Base-by-base conservation (phyloP, 2,113 vertebrate genomes). In the Paralichthys olivaceus region DNA sequence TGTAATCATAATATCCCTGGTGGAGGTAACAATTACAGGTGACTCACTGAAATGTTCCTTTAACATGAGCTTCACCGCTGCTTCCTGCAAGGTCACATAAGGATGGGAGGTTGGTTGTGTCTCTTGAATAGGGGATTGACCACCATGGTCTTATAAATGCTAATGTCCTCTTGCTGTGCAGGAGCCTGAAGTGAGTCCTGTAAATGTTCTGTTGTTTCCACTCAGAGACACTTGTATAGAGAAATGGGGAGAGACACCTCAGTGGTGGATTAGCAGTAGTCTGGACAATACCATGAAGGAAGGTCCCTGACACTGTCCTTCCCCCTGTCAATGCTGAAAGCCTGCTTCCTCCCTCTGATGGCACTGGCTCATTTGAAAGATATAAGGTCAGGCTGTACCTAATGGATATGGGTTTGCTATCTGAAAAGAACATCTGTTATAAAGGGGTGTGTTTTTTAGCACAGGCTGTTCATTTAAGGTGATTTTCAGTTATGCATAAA, bases 331-430 rank as follows among this genome's bases (percentile, higher is more conserved):
- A 26, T 13, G 7, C 77, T 75, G 78, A 74, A 72, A 79, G 66
- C 65, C 61, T 57, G 69, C 83, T 73, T 86, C 79, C 84, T 88
- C 83, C 51, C 34, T 64, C 49, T 83, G 61, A n/a, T 32, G 62
- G 59, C 65, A 23, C 62, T 15, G 60, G 75, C 76, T 84, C 70
- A 75, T 83, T 83, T 84, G 11, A 79, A 72, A 77, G 75, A 82
- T 76, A 67, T 22, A 72, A 83, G 68, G 75, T 66, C 72, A 79
- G 56, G 65, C 28, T 84, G 79, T 40, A 7, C 71, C 66, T 72
- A 77, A 65, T 62, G 75, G 49, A 62, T 37, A n/a, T 65, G 57
- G 23, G 32, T 58, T 76, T 8, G 37, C 76, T 71, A 81, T 88
- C 47, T 76, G 49, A 72, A 59, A 68, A 47, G 40, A 23, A 23